Conservation (phyloP, 2,797 vertebrate genomes). For the Tiaroga cobitis region DNA sequence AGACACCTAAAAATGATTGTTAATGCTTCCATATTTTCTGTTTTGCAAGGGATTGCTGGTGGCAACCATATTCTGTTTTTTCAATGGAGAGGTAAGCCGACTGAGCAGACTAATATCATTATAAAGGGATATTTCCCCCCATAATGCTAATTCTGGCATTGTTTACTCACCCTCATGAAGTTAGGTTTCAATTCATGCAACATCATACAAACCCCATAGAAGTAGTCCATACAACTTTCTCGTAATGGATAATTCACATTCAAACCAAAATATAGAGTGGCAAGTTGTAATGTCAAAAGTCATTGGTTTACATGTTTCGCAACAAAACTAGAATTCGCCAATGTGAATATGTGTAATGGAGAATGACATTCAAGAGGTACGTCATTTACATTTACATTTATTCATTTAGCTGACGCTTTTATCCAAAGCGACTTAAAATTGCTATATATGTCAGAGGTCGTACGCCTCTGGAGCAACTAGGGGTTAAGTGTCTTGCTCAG, state of each 20-base stretch:
- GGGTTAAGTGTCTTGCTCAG: no score
- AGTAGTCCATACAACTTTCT: background rate
- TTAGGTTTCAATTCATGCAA: background rate
- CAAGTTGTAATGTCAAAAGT: background rate
- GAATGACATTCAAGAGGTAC: background rate
- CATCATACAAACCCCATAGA: background rate
- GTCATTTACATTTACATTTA: no score
- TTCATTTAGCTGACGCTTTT: no score
- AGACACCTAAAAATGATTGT: background rate
- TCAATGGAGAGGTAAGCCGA: constrained; percentile 91
- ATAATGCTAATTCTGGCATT: background rate
- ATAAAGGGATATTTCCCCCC: background rate
- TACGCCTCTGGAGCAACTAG: no score
- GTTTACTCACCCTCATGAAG: background rate
- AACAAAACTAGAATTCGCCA: background rate
- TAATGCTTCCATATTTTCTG: constrained; percentile 41
- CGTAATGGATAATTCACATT: background rate
- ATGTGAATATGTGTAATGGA: background rate
- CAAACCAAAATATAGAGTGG: background rate
- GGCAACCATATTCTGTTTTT: constrained; percentile 98
- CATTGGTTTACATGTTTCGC: background rate
- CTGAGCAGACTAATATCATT: background rate
- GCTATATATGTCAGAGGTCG: no score
- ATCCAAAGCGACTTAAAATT: no score
- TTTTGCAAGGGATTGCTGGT: constrained; percentile 90